A percentile compares a stretch with the other conserved stretches of the same genome.
phyloP scores from a whole-genome alignment of 2,888 invertebrate genomes.

The Pyrocoelia pectoralis region DNA sequence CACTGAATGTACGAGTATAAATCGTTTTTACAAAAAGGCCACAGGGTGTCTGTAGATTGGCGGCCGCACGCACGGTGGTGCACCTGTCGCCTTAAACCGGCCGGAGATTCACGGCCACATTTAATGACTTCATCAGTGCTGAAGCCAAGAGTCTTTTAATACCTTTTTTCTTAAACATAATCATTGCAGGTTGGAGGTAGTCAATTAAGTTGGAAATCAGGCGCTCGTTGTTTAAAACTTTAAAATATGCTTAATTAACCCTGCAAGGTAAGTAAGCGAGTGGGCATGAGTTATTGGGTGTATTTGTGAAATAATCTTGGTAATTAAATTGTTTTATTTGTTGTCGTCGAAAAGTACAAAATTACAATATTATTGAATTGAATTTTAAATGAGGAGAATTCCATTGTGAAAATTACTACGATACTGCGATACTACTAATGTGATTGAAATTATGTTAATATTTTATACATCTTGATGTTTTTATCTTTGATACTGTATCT shows the following conservation, averaged over 20 bases:
- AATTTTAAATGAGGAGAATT: too few species aligned
- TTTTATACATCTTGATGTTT: too few species aligned
- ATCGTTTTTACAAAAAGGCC: constrained; percentile 24
- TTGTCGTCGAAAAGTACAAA: too few species aligned
- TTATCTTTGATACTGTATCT: too few species aligned
- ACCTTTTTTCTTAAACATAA: constrained; percentile 27
- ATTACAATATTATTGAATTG: too few species aligned
- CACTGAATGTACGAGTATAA: constrained; percentile 30
- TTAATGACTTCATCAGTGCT: constrained; percentile 36
- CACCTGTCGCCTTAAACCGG: constrained; percentile 31
- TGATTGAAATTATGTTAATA: too few species aligned
- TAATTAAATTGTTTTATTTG: too few species aligned
- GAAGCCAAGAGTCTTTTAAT: constrained; percentile 20
- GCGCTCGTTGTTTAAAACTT: background rate
- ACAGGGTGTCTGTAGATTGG: constrained; percentile 32
- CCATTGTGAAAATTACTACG: too few species aligned
- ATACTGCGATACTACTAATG: too few species aligned
- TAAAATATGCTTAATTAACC: background rate
- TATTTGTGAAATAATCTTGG: too few species aligned
- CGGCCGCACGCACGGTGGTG: constrained; percentile 30
- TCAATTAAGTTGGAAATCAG: constrained; percentile 17
- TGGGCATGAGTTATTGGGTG: too few species aligned
- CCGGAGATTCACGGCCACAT: constrained; percentile 26
- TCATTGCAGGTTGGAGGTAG: constrained; percentile 30
- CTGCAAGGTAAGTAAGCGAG: background rate